phyloP scores from a whole-genome alignment of 1,140 invertebrate species.

The Drosophila lacertosa region DNA sequence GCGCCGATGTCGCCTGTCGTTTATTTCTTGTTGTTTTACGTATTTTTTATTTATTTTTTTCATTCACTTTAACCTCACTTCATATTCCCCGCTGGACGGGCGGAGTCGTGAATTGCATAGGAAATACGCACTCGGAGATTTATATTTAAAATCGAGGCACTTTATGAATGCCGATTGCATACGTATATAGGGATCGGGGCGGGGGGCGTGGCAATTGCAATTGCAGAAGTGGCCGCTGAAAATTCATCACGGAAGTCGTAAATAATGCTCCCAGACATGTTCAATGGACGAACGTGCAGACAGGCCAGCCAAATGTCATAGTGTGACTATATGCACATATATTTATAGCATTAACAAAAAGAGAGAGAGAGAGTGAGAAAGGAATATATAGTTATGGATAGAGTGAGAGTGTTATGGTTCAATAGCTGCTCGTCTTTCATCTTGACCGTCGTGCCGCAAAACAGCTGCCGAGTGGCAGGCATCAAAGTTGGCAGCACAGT shows the following conservation, averaged over 20 bases:
- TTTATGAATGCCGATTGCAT: conserved; percentile 69
- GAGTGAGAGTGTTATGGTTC: conserved; percentile 47
- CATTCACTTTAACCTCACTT: not conserved
- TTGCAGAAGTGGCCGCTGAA: conserved; percentile 60
- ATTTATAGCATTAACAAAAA: conserved; percentile 34
- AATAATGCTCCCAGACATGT: conserved; percentile 62
- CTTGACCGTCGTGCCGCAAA: conserved; percentile 62
- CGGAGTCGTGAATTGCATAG: conserved; percentile 66
- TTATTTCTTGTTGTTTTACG: too few relatives aligned
- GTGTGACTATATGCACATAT: conserved; percentile 37
- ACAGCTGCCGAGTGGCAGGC: conserved; percentile 50
- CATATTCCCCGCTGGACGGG: conserved; percentile 45
- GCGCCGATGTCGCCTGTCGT: conserved; percentile 10
- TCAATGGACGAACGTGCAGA: conserved; percentile 25
- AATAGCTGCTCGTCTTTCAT: conserved; percentile 72
- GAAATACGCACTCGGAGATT: conserved; percentile 48
- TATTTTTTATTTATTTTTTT: conserved; percentile 18
- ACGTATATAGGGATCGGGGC: not conserved
- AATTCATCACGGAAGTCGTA: conserved; percentile 77
- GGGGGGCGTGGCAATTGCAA: not conserved
- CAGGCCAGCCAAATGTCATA: conserved; percentile 52
- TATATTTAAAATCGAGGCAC: conserved; percentile 71
- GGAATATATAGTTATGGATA: conserved; percentile 2
- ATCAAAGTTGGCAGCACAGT: conserved; percentile 32
- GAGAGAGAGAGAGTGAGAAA: not conserved